phyloP scores from a whole-genome alignment of 2,888 invertebrate genomes.

The Nephrotoma appendiculata region DNA sequence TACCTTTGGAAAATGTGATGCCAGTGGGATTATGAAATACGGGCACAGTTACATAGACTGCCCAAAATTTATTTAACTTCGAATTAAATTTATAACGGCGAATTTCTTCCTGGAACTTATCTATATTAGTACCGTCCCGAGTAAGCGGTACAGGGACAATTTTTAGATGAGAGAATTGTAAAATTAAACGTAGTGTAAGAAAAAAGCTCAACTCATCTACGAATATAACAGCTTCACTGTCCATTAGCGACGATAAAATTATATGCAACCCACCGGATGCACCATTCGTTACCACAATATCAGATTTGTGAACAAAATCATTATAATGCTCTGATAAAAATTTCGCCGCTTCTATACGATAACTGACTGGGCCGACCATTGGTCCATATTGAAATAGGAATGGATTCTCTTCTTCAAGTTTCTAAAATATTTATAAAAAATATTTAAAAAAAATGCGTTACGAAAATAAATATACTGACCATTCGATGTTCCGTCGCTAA shows the following conservation, averaged over 20 bases:
- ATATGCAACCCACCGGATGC: slow-evolving; percentile 44
- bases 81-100: slow-evolving; percentile 22
- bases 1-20: slow-evolving; percentile 32
- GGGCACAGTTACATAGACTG: slow-evolving; percentile 41
- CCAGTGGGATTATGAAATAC: slow-evolving; percentile 47
- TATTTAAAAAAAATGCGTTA: background rate
- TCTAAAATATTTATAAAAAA: slow-evolving; percentile 17
- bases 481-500: slow-evolving; percentile 35
- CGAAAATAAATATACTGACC: slow-evolving; percentile 19
- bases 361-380: slow-evolving; percentile 34
- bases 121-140: slow-evolving; percentile 36
- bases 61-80: slow-evolving; percentile 36
- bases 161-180: slow-evolving; percentile 37
- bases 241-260: slow-evolving; percentile 36
- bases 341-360: slow-evolving; percentile 33
- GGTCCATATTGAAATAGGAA: slow-evolving; percentile 40
- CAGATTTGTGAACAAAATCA: slow-evolving; percentile 32
- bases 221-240: slow-evolving; percentile 39
- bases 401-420: slow-evolving; percentile 24
- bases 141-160: slow-evolving; percentile 32
- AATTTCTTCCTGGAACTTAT: slow-evolving; percentile 33
- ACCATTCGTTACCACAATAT: slow-evolving; percentile 42
- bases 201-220: slow-evolving; percentile 51
- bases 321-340: slow-evolving; percentile 34
- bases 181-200: slow-evolving; percentile 39